Evolutionary conservation across 2,888 invertebrate species (phyloP).

Genomic region (Agrypnus murinus): DNA sequence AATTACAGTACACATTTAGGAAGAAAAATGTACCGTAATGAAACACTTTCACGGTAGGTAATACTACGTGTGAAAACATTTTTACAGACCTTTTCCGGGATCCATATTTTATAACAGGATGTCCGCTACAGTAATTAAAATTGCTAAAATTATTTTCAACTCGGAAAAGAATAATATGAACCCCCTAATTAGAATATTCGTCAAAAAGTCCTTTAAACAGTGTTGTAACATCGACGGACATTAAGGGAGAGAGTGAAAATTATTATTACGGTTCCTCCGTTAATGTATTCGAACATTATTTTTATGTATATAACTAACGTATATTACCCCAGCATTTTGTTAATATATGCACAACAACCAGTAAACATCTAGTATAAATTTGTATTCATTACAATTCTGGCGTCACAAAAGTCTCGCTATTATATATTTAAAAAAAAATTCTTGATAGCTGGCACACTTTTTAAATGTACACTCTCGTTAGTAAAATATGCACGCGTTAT

Average conservation of each 20-base stretch:
- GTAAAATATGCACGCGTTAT: conserved; percentile 49
- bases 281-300: conserved; percentile 46
- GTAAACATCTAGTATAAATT: conserved; percentile 51
- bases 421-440: conserved; percentile 45
- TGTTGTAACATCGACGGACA: conserved; percentile 35
- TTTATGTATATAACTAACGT: conserved; percentile 40
- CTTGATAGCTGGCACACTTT: conserved; percentile 50
- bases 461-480: conserved; percentile 46
- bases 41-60: conserved; percentile 45
- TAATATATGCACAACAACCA: conserved; percentile 49
- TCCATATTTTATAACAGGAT: conserved; percentile 54
- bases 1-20: conserved; percentile 45
- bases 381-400: conserved; percentile 50
- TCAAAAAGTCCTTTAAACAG: conserved; percentile 29
- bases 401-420: conserved; percentile 42
- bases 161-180: conserved; percentile 39
- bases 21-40: conserved; percentile 46
- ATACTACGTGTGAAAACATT: conserved; percentile 51
- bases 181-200: conserved; percentile 44
- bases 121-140: conserved; percentile 53
- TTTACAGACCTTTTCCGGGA: conserved; percentile 49
- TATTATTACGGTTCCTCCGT: conserved; percentile 19
- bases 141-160: conserved; percentile 45
- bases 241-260: conserved; percentile 33
- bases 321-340: conserved; percentile 41